A percentile compares a stretch with the other conserved stretches of the same genome.
Evolutionary conservation across 2,888 invertebrate species (phyloP).

Genomic region (Clivina fossor): DNA sequence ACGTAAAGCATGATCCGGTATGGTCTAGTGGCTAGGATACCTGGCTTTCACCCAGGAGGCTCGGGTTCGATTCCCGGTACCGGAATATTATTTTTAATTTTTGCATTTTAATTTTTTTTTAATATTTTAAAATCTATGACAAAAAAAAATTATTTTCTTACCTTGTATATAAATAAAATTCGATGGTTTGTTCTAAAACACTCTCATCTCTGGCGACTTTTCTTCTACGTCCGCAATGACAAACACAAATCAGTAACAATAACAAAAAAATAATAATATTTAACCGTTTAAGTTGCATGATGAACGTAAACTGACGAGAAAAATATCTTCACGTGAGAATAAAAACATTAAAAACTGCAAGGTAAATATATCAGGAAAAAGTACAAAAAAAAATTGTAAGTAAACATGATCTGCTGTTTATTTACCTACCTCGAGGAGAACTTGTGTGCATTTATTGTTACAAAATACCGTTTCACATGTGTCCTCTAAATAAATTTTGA

Average conservation of each 20-base stretch:
- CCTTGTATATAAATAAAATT: conserved; percentile 26
- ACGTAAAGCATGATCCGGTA: conserved; percentile 54
- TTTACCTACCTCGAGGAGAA: conserved; percentile 13
- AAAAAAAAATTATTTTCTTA: conserved; percentile 4
- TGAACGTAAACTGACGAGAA: background rate
- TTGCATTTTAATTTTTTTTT: background rate
- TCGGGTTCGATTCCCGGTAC: conserved; percentile 75
- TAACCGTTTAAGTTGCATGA: conserved; percentile 3
- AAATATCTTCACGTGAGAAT: background rate
- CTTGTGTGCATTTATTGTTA: conserved; percentile 8
- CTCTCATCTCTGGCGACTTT: background rate
- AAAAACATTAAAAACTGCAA: background rate
- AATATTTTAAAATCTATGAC: conserved; percentile 11
- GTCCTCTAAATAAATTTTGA: conserved; percentile 16
- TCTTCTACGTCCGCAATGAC: background rate
- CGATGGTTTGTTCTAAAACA: background rate
- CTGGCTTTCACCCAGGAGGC: conserved; percentile 74
- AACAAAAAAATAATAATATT: conserved; percentile 3
- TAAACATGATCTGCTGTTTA: conserved; percentile 7
- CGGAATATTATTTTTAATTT: conserved; percentile 52
- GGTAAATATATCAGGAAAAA: too few relatives aligned
- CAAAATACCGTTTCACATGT: conserved; percentile 4
- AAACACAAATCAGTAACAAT: background rate
- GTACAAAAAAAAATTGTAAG: too few relatives aligned
- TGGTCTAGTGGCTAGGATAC: conserved; percentile 73